Base-by-base conservation (phyloP, 2,113 vertebrate genomes). In the Hoplias malabaricus region DNA sequence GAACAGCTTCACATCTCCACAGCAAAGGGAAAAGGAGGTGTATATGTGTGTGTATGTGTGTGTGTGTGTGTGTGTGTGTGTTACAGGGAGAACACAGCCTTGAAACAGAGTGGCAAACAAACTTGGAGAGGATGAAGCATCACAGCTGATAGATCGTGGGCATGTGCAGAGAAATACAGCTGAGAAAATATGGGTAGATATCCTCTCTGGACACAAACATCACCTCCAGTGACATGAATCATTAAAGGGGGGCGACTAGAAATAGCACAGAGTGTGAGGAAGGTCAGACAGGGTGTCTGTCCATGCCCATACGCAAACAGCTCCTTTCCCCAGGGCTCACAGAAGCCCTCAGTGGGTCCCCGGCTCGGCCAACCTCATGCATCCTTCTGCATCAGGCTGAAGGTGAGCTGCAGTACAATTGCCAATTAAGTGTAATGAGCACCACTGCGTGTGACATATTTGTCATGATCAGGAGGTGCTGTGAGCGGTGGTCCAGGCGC, bases 161-260 rank as follows among this genome's bases (percentile, higher is more conserved):
- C 33, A 75, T 13, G 36, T 75, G 78, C 34, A 62, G 69, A 69
- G 77, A 67, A 70, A 74, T 72, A 80, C 81, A 76, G 84, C 53
- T 48, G 74, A 80, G 85, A 88, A 89, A 87, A 86, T 1, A 61
- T 27, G 85, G 87, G 86, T 87, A 82, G 87, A 89, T 86, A 87
- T 89, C 86, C 86, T 89, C 80, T 83, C 81, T 89, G 74, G 88
- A 89, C 89, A 87, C 71, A 53, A 81, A 80, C 84, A 86, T 88
- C 83, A 86, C 78, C 85, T 84, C 80, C 77, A 82, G 83, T 84
- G 85, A 81, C 82, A 85, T 86, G 71, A 78, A 82, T 84, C 72
- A 40, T 88, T 86, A 78, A 69, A 79, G 82, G 77, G 72, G 79
- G 71, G n/a, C n/a, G 73, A 61, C 83, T 25, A 66, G 74, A 79